Percentiles rank a stretch among this genome's conserved stretches.
Conservation (phyloP, 2,113 vertebrate genomes). For the Microcebus lehilahytsara region DNA sequence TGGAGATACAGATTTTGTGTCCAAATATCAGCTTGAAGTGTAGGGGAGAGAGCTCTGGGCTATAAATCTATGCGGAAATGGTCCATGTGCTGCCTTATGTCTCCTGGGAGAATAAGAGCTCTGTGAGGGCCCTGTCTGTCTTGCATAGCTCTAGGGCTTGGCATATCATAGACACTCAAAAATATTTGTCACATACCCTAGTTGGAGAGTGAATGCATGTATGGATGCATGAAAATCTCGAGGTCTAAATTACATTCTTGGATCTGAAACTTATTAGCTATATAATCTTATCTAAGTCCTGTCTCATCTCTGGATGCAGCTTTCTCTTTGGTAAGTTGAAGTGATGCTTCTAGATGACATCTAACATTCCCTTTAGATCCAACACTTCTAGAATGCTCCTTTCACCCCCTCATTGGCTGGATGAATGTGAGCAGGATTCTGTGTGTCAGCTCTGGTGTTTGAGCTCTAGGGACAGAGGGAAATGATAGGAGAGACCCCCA, state of each 20-base stretch:
- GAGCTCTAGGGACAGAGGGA: neutral
- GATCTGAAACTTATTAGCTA: neutral
- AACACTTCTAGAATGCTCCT: neutral
- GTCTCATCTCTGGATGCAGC: neutral
- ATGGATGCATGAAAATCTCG: neutral
- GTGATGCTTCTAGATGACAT: neutral
- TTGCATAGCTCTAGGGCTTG: neutral
- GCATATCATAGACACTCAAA: neutral
- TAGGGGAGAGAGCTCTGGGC: neutral
- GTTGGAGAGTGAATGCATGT: neutral
- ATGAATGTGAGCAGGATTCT: neutral
- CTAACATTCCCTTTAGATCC: neutral
- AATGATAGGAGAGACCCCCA: neutral
- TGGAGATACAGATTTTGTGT: neutral
- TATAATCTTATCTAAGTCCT: neutral
- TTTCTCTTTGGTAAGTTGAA: neutral
- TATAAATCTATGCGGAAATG: neutral
- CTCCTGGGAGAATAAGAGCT: neutral
- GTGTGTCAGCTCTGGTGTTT: neutral
- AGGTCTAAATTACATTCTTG: slow-evolving; percentile 4
- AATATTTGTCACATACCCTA: neutral
- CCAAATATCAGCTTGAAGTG: neutral
- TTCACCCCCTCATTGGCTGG: neutral
- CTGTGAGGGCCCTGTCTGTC: neutral
- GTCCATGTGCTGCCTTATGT: neutral